A percentile compares a stretch with the other conserved stretches of the same genome.
Conservation (phyloP, 2,888 invertebrate genomes). For the Euphydryas editha region DNA sequence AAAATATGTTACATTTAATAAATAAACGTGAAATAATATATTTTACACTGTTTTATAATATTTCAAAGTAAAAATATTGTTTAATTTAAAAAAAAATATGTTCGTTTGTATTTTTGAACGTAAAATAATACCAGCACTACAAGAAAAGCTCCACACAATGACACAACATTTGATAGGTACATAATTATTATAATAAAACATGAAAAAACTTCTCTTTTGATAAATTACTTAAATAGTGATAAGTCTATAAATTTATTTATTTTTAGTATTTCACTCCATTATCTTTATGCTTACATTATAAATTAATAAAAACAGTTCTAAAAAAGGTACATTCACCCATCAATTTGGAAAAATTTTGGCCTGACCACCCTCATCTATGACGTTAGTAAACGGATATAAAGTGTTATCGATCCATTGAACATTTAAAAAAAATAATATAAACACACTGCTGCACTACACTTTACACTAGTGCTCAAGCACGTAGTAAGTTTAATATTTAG, state of each 20-base stretch:
- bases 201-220: too few relatives aligned
- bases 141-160: background rate
- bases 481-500: slow-evolving; percentile 38
- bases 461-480: slow-evolving; percentile 43
- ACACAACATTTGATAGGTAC: background rate
- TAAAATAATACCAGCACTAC: background rate
- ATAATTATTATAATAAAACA: too few relatives aligned
- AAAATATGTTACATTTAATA: too few relatives aligned
- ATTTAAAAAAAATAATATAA: slow-evolving; percentile 54
- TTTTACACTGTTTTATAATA: too few relatives aligned
- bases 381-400: slow-evolving; percentile 53
- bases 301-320: too few relatives aligned
- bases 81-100: too few relatives aligned
- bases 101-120: background rate
- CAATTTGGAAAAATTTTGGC: background rate
- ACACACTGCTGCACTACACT: slow-evolving; percentile 51
- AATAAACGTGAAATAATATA: too few relatives aligned
- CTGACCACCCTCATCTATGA: slow-evolving; percentile 55
- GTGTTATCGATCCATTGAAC: slow-evolving; percentile 56
- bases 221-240: too few relatives aligned
- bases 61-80: too few relatives aligned
- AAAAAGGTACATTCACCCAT: background rate
- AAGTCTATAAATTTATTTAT: too few relatives aligned
- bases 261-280: too few relatives aligned
- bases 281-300: too few relatives aligned